Evolutionary conservation across 2,797 vertebrate species (phyloP), one percentile per base, ranked within the genome.

Genomic region (Apogon talboti): DNA sequence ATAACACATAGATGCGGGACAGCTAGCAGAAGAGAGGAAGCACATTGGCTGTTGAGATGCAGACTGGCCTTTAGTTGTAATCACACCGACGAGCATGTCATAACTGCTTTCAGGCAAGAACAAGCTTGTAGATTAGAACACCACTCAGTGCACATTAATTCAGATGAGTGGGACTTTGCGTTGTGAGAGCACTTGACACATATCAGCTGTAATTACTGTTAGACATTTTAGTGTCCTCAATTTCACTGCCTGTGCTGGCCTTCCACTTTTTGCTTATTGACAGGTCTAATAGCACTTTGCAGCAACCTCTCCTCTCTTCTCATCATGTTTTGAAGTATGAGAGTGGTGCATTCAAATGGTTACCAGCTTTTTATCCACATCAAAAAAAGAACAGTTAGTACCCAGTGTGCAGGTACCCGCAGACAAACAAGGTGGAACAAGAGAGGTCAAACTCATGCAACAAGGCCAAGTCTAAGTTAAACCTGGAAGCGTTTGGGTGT

Each of bases 1-100:
- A 54, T 74, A 28, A 19, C 52, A 73, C 49, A 47, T 8, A 43
- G 19, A 67, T 1, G 2, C 38, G 68, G 62, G 16, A 66, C 19
- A 46, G 55, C 19, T 8, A 0, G 38, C 30, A 54, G 18, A 57
- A 37, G 40, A 43, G 33, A 74, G 53, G 64, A 73, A 76, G 63
- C 33, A 61, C 3, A 42, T 58, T 28, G 11, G 41, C 19, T 63
- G 30, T 51, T 63, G 45, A 71, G 41, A 35, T 64, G 48, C 49
- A 79, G 69, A 66, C 62, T 57, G 30, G 18, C 18, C 13, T 78
- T 76, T 63, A 38, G 33, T 71, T 69, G 16, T 60, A 75, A 81
- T 79, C 50, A 71, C 47, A 43, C 18, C 24, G 6, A 28, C 3
- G 51, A 78, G 59, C 71, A 45, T 71, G 63, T 75, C 12, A 1